Base-by-base conservation (phyloP, 2,113 vertebrate species). In the Oreochromis tanganicae region DNA sequence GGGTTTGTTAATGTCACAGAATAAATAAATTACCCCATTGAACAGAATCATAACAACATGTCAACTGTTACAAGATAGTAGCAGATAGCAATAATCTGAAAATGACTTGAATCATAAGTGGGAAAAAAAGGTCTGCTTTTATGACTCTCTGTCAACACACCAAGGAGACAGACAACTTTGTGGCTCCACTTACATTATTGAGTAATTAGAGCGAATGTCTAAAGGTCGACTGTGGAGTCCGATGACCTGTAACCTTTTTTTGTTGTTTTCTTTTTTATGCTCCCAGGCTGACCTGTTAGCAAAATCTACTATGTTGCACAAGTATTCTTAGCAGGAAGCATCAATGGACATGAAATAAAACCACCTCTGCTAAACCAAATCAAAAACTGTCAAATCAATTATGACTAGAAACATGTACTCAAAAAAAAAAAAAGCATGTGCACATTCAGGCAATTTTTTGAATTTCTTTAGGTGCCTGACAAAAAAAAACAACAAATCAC, bases 121-220 rank as follows among this genome's bases (percentile, higher is more conserved):
- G 80, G n/a, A 7, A 52, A 79, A n/a, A 80, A 27, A 61, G 10
- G 48, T 81, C 68, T 84, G 82, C 66, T 79, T 38, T 81, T 41
- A 38, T 56, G 48, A 43, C 38, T 56, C 48, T 36, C 50, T 38
- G 34, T 68, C 34, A 68, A 75, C 14, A 86, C 10, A 82, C 50
- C 36, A 73, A 66, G 21, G 41, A 63, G 80, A 86, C 14, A 86
- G 32, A 75, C 73, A 41, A 48, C 59, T 59, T 17, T 83, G 66
- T 52, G 29, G 13, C 56, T 78, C 24, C 2, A 1, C 9, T 56
- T 13, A 12, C 10, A 68, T 83, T 78, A 80, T 80, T 82, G 80
- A 87, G 73, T 80, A 83, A 87, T 71, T 19, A 83, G 75, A 78
- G 88, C 55, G 71, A 91, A 89, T 11, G 5, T 89, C 83, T 86